These are phyloP conservation scores for Cyrtodaria siliqua DNA, from an alignment of 2,888 invertebrate species.

Conservation along the genomic window DNA sequence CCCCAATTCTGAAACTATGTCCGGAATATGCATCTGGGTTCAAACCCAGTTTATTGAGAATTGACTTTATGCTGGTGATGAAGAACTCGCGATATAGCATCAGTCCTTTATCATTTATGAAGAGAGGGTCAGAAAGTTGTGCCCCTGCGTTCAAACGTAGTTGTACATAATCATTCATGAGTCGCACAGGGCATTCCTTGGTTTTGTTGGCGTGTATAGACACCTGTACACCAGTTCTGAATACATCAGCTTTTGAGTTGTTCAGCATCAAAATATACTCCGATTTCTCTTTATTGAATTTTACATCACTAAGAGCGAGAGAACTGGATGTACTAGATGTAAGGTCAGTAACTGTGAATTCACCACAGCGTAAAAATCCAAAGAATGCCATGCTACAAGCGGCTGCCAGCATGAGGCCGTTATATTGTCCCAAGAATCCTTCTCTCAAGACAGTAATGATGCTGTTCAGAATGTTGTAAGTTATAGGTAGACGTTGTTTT, in stretches of 20 bases:
- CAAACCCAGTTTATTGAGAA: background rate
- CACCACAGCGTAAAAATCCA: background rate
- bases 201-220: background rate
- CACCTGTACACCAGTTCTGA: background rate
- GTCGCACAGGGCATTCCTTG: background rate
- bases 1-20: conserved; percentile 7
- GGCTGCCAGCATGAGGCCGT: background rate
- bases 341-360: background rate
- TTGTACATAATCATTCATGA: background rate
- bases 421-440: background rate
- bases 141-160: background rate
- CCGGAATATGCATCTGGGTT: background rate
- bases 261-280: background rate
- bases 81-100: background rate
- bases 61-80: background rate
- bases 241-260: background rate
- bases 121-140: background rate
- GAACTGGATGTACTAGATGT: background rate
- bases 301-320: background rate
- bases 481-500: background rate
- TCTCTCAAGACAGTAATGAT: too few relatives aligned
- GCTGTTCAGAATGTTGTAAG: too few relatives aligned
- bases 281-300: background rate
- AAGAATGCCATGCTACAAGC: background rate
- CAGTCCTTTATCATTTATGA: background rate